Conservation (phyloP, 92 coral and sea anemone species). For the Pocillopora meandrina region DNA sequence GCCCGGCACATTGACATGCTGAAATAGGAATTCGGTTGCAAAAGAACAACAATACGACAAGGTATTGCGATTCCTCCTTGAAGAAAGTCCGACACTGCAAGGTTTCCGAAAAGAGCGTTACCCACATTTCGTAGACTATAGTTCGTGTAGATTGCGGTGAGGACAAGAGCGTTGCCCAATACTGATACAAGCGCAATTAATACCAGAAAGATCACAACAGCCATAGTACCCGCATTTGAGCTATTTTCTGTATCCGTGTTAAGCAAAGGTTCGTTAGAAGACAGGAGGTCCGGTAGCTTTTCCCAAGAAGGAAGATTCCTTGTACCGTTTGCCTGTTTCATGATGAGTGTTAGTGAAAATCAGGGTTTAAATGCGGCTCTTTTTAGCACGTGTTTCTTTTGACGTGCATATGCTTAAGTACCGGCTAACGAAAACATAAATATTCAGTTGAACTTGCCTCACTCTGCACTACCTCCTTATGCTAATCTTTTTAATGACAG, state of each 20-base stretch:
- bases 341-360: background rate
- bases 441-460: too few species aligned
- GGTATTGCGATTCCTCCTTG: conserved; percentile 76
- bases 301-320: background rate
- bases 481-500: too few species aligned
- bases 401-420: too few species aligned
- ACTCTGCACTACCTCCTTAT: too few species aligned
- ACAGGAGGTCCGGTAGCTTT: background rate
- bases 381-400: too few species aligned
- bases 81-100: conserved; percentile 74
- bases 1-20: conserved; percentile 47
- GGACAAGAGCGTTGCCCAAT: conserved; percentile 66
- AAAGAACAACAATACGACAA: conserved; percentile 56
- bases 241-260: background rate
- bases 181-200: conserved; percentile 56
- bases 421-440: too few species aligned
- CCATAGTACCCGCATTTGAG: conserved; percentile 12
- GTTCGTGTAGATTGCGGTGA: conserved; percentile 57
- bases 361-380: background rate
- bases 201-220: conserved; percentile 39
- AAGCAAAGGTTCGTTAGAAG: background rate
- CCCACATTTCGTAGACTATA: conserved; percentile 62
- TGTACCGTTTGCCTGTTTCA: background rate
- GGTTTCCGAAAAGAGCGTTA: conserved; percentile 67
- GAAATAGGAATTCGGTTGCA: conserved; percentile 17